phyloP scores from a whole-genome alignment of 1,140 invertebrate genomes.

The Maconellicoccus hirsutus region DNA sequence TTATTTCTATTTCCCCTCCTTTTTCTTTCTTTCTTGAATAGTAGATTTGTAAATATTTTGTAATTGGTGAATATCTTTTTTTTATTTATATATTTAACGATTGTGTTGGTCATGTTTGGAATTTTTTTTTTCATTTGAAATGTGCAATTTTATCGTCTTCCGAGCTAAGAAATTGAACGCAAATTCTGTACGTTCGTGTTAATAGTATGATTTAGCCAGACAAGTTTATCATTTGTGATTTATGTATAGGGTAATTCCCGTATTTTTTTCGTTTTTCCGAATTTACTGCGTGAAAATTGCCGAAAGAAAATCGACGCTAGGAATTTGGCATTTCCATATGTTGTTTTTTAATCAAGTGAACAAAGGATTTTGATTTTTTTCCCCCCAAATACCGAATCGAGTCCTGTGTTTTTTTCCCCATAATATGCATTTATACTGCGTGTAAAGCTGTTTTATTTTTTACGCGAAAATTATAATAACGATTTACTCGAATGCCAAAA shows the following conservation, averaged over 20 bases:
- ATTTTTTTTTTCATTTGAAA: neutral
- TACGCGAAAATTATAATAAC: too few relatives aligned
- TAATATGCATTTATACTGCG: too few relatives aligned
- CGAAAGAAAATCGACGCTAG: too few relatives aligned
- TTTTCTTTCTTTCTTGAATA: too few relatives aligned
- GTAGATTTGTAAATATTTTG: neutral
- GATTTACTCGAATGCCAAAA: too few relatives aligned
- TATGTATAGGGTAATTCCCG: neutral
- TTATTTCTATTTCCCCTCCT: too few relatives aligned
- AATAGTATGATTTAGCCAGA: neutral
- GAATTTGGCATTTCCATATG: too few relatives aligned
- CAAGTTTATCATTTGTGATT: neutral
- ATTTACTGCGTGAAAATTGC: neutral
- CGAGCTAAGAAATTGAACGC: neutral
- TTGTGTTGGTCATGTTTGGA: neutral
- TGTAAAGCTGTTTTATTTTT: too few relatives aligned
- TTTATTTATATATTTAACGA: neutral
- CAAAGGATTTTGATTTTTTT: too few relatives aligned
- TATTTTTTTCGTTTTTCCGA: neutral
- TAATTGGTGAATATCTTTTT: neutral
- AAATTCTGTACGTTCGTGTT: neutral
- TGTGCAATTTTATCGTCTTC: slow-evolving; percentile 1
- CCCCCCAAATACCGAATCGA: too few relatives aligned
- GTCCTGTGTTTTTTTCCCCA: too few relatives aligned
- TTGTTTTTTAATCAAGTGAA: too few relatives aligned